Evolutionary conservation across 2,113 vertebrate genomes (phyloP).

Genomic region (Mugil cephalus): DNA sequence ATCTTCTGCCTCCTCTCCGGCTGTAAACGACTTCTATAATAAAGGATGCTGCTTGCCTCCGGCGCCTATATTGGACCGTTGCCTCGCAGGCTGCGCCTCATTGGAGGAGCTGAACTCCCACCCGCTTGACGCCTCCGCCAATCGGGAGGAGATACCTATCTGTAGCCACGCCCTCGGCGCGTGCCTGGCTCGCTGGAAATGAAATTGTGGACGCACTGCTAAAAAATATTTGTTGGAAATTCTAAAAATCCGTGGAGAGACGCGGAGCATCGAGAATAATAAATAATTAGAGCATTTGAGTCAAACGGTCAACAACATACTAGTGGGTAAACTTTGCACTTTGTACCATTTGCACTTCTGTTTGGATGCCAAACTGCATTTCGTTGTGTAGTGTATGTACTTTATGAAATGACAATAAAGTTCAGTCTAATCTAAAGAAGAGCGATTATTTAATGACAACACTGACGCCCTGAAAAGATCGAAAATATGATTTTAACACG

Average conservation of each 20-base stretch:
- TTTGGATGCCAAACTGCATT: too few species aligned
- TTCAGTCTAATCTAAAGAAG: too few species aligned
- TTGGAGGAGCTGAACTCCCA: slow-evolving; percentile 45
- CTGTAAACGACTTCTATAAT: slow-evolving; percentile 67
- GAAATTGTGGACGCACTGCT: slow-evolving; percentile 10
- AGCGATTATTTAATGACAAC: too few species aligned
- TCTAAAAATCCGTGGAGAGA: neutral
- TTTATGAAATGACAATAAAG: too few species aligned
- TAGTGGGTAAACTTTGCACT: too few species aligned
- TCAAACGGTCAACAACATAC: too few species aligned
- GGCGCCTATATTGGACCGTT: slow-evolving; percentile 77
- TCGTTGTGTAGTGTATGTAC: too few species aligned
- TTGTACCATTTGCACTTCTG: too few species aligned
- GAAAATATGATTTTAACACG: too few species aligned
- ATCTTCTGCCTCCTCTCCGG: slow-evolving; percentile 39
- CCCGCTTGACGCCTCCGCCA: slow-evolving; percentile 45
- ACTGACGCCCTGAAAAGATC: too few species aligned
- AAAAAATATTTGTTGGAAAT: slow-evolving; percentile 1
- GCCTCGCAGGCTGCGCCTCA: slow-evolving; percentile 58
- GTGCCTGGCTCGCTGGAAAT: neutral
- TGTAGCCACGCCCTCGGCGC: slow-evolving; percentile 61
- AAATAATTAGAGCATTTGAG: too few species aligned
- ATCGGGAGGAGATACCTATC: slow-evolving; percentile 20
- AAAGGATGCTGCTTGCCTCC: slow-evolving; percentile 73
- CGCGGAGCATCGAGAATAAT: neutral